These are phyloP conservation scores for Pachymerium ferrugineum DNA, from an alignment of 2,888 invertebrate species.

Conservation along the genomic window DNA sequence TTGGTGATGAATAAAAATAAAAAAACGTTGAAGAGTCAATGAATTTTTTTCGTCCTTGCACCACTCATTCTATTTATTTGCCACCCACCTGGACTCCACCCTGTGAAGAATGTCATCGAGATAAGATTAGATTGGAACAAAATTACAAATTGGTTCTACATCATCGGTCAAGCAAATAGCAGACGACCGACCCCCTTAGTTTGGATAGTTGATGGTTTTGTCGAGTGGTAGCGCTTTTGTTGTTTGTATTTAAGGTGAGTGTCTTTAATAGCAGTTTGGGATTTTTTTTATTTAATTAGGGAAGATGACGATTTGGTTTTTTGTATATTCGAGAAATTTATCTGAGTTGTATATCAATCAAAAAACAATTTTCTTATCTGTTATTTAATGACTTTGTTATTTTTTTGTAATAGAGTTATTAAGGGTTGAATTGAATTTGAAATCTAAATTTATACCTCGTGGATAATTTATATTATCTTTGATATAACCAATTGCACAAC, in stretches of 20 bases:
- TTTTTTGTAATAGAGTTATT: too few species aligned
- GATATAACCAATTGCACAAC: too few species aligned
- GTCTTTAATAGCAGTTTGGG: background rate
- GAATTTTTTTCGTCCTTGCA: background rate
- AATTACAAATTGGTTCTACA: background rate
- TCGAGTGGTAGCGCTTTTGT: background rate
- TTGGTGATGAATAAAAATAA: background rate
- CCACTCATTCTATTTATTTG: background rate
- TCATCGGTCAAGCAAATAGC: conserved; percentile 4
- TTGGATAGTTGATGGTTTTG: background rate
- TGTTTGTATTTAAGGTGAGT: too few species aligned
- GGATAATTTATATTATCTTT: too few species aligned
- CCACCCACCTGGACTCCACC: background rate
- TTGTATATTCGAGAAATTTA: too few species aligned
- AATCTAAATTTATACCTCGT: too few species aligned
- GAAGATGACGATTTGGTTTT: background rate
- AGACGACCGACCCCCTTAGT: background rate
- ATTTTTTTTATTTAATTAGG: background rate
- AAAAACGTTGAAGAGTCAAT: too few species aligned
- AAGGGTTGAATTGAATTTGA: too few species aligned
- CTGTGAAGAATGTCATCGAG: background rate
- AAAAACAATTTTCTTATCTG: too few species aligned
- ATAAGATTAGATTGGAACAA: background rate
- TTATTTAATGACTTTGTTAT: too few species aligned
- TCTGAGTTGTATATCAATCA: too few species aligned